Conservation (phyloP, 2,888 invertebrate species). For the Erebia palarica region DNA sequence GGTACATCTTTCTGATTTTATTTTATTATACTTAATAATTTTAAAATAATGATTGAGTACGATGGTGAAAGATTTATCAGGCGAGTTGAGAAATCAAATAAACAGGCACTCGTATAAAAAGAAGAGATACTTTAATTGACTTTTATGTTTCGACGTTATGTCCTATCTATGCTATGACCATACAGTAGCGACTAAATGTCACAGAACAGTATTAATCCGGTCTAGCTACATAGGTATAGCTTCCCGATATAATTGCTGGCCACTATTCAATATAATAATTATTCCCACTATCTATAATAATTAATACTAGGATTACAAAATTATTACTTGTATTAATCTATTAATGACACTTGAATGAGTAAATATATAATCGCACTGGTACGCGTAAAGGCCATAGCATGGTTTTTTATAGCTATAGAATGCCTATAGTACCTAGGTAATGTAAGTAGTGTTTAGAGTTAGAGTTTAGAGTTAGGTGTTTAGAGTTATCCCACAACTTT, state of each 20-base stretch:
- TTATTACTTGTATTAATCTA: neutral
- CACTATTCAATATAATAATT: slow-evolving; percentile 2
- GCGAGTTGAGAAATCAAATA: no score
- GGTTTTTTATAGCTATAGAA: no score
- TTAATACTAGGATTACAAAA: neutral
- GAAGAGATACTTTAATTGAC: neutral
- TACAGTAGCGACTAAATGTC: neutral
- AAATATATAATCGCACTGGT: slow-evolving; percentile 1
- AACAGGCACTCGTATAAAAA: no score
- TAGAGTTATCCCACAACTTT: no score
- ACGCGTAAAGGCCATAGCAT: neutral
- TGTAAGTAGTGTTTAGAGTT: no score
- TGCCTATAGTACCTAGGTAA: no score
- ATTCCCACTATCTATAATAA: neutral
- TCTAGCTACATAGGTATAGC: neutral
- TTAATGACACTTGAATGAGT: slow-evolving; percentile 6
- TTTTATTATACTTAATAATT: no score
- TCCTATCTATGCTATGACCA: neutral
- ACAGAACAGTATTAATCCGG: neutral
- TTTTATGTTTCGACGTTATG: neutral
- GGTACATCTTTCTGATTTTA: no score
- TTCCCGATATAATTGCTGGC: neutral
- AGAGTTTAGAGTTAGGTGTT: no score
- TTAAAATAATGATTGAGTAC: no score
- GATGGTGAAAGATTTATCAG: no score